Base-by-base conservation (phyloP, 2,113 vertebrate genomes). In the Muntiacus reevesi region DNA sequence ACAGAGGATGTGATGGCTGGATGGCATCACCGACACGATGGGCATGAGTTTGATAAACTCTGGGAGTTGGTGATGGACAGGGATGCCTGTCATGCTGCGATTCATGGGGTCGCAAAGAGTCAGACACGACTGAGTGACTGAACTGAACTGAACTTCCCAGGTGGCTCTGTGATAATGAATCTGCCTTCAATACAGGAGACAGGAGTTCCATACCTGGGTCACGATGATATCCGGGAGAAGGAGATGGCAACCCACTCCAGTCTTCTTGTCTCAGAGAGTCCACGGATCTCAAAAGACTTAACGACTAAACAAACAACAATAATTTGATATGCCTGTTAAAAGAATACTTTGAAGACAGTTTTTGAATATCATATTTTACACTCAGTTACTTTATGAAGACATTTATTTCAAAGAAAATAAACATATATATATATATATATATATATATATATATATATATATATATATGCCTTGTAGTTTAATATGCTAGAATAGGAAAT, bases 371-470 rank as follows among this genome's bases (percentile, higher is more conserved):
- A 71, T 17, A 30, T 10, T 28, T 43, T 88, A 76, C 0, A 62
- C 45, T 76, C 54, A 55, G 30, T 40, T 23, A 78, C 60, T 93
- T 93, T 60, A 78, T 13, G 6, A 88, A n/a, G 11, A 59, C 71
- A 81, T 74, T 21, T 33, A 82, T 71, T 96, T 52, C 7, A 23
- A 82, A 52, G 45, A 74, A 82, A 94, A 60, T 28, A 87, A n/a
- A 40, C 9, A 85, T 60, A 85, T 10, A 60, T 45, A 1, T 57
- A 47, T 62, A 47, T 64, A 10, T 57, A 47, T 62, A 47, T 64
- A 10, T 54, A 78, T 64, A 47, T 16, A 59, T 52, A 2, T n/a
- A 62, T 13, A 45, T 36, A 9, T 14, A 14, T 4, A 55, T 76
- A 55, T 78, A 62, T 40, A 0, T 43, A 67, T 67, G 16, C 33